Conservation (phyloP, 2,888 invertebrate genomes). For the Resseliella maxima region DNA sequence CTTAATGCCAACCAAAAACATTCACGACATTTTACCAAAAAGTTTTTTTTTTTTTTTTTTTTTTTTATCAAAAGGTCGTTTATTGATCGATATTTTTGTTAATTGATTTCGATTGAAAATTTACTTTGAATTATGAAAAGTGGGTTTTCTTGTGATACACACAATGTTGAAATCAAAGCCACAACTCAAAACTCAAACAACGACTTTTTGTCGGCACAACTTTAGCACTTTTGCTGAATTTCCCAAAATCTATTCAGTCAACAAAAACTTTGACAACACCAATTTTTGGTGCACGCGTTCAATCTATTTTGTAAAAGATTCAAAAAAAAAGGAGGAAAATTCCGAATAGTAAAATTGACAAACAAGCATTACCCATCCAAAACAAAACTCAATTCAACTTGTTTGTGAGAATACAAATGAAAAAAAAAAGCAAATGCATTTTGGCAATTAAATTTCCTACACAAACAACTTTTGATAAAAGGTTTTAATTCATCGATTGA, state of each 20-base stretch:
- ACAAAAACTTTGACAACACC: slow-evolving; percentile 15
- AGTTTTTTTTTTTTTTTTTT: not conserved
- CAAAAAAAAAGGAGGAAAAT: too few species aligned
- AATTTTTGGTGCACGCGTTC: not conserved
- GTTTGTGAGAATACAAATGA: not conserved
- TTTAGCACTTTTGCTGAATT: not conserved
- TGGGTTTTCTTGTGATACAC: too few species aligned
- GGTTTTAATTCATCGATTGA: not conserved
- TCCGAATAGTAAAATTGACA: not conserved
- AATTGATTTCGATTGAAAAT: slow-evolving; percentile 12
- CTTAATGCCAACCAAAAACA: not conserved
- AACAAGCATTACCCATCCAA: not conserved
- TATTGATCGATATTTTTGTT: slow-evolving; percentile 14
- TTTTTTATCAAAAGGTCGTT: too few species aligned
- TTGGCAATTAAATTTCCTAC: not conserved
- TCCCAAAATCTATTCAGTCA: not conserved
- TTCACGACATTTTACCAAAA: not conserved
- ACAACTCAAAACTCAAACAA: not conserved
- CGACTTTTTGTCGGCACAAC: not conserved
- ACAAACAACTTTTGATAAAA: not conserved
- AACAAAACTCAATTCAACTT: too few species aligned
- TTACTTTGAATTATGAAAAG: not conserved
- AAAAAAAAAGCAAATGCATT: not conserved
- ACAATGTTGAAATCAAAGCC: not conserved
- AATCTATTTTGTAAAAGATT: not conserved